These are phyloP conservation scores for Rhyzopertha dominica DNA, from an alignment of 1,140 invertebrate genomes.

Conservation along the genomic window DNA sequence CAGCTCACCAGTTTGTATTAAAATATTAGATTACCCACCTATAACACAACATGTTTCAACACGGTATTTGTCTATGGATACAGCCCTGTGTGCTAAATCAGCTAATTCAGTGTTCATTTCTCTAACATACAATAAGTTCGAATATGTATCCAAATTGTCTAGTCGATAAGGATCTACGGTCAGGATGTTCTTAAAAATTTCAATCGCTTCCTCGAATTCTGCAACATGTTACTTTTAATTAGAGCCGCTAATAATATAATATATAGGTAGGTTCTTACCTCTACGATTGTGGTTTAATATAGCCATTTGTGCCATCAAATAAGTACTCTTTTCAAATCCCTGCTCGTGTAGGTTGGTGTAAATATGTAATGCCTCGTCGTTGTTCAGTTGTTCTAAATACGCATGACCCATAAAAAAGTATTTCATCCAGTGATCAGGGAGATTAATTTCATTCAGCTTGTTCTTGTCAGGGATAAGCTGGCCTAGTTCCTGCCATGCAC, in stretches of 20 bases:
- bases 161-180: constrained; percentile 86
- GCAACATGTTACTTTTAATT: constrained; percentile 34
- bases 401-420: constrained; percentile 88
- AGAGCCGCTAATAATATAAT: constrained; percentile 6
- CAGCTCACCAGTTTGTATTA: no score
- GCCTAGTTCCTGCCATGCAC: constrained; percentile 89
- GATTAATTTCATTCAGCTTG: constrained; percentile 57
- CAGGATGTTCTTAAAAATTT: constrained; percentile 75
- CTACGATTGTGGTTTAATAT: constrained; percentile 88
- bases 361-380: constrained; percentile 82
- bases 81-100: constrained; percentile 87
- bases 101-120: constrained; percentile 90
- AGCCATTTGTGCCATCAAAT: constrained; percentile 88
- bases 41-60: constrained; percentile 98
- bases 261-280: constrained; percentile 54
- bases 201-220: constrained; percentile 88
- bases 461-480: constrained; percentile 76
- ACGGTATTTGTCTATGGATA: constrained; percentile 93
- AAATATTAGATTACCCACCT: constrained; percentile 57
- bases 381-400: constrained; percentile 84
- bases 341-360: constrained; percentile 70
- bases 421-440: constrained; percentile 93
- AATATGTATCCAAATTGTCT: constrained; percentile 95
- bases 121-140: constrained; percentile 93
- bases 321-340: constrained; percentile 83